Percentiles rank a stretch among this genome's conserved stretches.
Conservation (phyloP, 2,797 vertebrate genomes). For the Labeo calbasu region DNA sequence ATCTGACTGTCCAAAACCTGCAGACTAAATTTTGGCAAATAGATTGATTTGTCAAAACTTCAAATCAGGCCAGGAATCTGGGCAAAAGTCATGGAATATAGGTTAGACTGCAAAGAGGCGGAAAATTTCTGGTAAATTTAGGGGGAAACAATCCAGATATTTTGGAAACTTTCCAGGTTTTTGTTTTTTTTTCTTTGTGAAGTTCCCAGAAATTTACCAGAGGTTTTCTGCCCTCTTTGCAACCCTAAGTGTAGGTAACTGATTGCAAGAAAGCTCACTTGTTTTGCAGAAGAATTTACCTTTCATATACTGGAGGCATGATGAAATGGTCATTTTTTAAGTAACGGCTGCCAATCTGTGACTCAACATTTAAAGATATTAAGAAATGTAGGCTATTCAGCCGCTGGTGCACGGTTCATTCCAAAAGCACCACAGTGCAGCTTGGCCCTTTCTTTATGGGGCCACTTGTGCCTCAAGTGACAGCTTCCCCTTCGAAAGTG, state of each 20-base stretch:
- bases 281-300: not conserved
- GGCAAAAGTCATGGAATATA: not conserved
- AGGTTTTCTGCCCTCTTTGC: not conserved
- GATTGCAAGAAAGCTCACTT: not conserved
- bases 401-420: not conserved
- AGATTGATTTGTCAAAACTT: not conserved
- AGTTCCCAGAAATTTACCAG: not conserved
- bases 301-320: not conserved
- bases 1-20: not conserved
- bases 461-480: slow-evolving; percentile 8
- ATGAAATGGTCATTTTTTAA: not conserved
- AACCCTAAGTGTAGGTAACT: not conserved
- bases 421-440: slow-evolving; percentile 10
- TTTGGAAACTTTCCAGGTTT: not conserved
- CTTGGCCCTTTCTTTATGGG: not conserved
- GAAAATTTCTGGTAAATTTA: not conserved
- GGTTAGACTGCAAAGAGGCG: not conserved
- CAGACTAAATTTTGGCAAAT: not conserved
- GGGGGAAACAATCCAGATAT: not conserved
- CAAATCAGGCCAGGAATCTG: not conserved
- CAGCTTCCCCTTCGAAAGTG: slow-evolving; percentile 10
- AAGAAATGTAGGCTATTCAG: not conserved
- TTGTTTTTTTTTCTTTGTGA: not conserved
- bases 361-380: slow-evolving; percentile 6
- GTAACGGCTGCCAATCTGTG: not conserved